Evolutionary conservation across 2,113 vertebrate genomes (phyloP).

Genomic region (Pholis gunnellus): DNA sequence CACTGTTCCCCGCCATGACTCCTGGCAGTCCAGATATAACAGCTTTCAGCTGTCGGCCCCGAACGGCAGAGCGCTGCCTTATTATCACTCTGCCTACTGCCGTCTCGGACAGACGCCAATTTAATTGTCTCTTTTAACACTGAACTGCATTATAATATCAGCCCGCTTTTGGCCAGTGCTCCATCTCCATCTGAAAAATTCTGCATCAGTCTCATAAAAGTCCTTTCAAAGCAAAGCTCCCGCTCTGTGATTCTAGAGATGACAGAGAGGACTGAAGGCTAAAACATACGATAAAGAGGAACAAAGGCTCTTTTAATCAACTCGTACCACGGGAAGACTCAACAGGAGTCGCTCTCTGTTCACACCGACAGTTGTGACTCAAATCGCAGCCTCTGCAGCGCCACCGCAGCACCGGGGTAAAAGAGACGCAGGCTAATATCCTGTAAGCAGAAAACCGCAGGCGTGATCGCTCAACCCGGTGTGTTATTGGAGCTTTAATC

Average conservation of each 20-base stretch:
- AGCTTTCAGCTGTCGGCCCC: conserved; percentile 42
- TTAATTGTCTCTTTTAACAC: conserved; percentile 51
- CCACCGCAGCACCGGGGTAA: conserved; percentile 5
- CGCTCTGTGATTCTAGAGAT: background rate
- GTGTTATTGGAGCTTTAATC: conserved; percentile 54
- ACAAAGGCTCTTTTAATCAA: conserved; percentile 15
- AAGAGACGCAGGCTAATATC: conserved; percentile 38
- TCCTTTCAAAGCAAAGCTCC: background rate
- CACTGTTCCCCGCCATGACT: conserved; percentile 42
- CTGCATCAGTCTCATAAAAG: conserved; percentile 34
- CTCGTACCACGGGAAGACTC: conserved; percentile 1
- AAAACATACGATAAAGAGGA: background rate
- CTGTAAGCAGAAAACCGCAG: conserved; percentile 45
- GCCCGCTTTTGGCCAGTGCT: background rate
- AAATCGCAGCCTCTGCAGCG: conserved; percentile 46
- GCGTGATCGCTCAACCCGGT: conserved; percentile 34
- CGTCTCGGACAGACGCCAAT: conserved; percentile 16
- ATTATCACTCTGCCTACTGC: conserved; percentile 45
- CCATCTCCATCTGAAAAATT: conserved; percentile 20
- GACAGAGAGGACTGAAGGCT: background rate
- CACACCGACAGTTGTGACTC: conserved; percentile 11
- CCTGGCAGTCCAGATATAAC: conserved; percentile 42
- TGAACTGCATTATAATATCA: conserved; percentile 37
- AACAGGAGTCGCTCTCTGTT: conserved; percentile 11
- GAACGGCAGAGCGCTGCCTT: conserved; percentile 17